Base-by-base conservation (phyloP, 2,797 vertebrate genomes). In the Sorex maritimensis region DNA sequence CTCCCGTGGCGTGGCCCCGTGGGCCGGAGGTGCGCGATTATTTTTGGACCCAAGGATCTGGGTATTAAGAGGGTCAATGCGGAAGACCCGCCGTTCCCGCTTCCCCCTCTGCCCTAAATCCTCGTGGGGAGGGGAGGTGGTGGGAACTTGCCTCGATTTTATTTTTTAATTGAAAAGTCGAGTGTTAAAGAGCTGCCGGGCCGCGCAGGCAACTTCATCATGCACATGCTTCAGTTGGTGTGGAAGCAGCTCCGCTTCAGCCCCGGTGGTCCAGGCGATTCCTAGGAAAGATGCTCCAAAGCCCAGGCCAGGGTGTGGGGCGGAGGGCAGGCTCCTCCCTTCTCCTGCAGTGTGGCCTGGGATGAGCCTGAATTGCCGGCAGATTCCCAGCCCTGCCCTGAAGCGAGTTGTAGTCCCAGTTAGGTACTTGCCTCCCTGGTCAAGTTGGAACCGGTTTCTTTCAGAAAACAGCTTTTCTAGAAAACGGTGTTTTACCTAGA, bases 191-290 rank as follows among this genome's bases (percentile, higher is more conserved):
- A 24, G 52, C 19, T 26, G 61, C 24, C 52, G 65, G 81, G 87
- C 41, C 26, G 63, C 63, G 68, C 26, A 72, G 74, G 71, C 79
- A 90, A 90, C 94, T 96, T 96, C 69, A 49, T 26, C 19, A 38
- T 84, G 63, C 83, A 90, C 65, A 52, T 78, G n/a, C 41, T 52
- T 44, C 41, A 44, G 41, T 44, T 44, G 41, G 71, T 71, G 83
- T 63, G 49, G 75, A 65, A 55, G 83, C 73, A 82, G 72, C 55
- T 84, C 49, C 23, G 71, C 67, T 28, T 65, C 7, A 84, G 41
- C 5, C 41, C 41, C 41, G 5, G 41, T 44, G 41, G 41, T 44
- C 41, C 41, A 44, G 41, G 41, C 41, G 41, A 44, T 44, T 44
- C 41, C 41, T 44, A 44, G 41, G 41, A 44, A 44, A 7, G 41